Percentiles rank a stretch among this genome's conserved stretches.
Conservation (phyloP, 2,888 invertebrate species). For the Cosmorhoe ocellata region DNA sequence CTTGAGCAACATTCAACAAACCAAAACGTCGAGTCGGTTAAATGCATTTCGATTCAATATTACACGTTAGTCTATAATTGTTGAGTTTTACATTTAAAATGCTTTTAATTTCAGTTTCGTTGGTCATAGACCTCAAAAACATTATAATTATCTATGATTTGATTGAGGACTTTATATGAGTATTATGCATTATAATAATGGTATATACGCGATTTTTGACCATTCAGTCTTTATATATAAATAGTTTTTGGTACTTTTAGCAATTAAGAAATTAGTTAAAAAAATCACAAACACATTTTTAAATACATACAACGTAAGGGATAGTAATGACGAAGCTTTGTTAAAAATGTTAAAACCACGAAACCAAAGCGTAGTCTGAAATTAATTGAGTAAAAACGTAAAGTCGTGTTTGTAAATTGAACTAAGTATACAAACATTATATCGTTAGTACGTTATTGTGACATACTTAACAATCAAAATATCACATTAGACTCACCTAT, state of each 20-base stretch:
- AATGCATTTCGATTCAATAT: conserved; percentile 7
- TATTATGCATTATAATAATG: conserved; percentile 2
- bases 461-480: conserved; percentile 11
- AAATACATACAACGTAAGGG: conserved; percentile 27
- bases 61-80: background rate
- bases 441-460: background rate
- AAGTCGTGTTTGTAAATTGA: conserved; percentile 9
- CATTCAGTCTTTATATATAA: conserved; percentile 20
- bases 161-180: conserved; percentile 4
- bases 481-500: conserved; percentile 1
- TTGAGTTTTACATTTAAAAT: background rate
- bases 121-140: conserved; percentile 15
- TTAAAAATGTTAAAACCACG: conserved; percentile 26
- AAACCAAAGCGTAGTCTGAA: conserved; percentile 36
- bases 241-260: conserved; percentile 34
- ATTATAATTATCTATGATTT: conserved; percentile 3
- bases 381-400: conserved; percentile 23
- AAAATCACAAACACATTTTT: conserved; percentile 30
- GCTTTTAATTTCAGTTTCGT: conserved; percentile 2
- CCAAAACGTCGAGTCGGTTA: background rate
- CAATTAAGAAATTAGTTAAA: conserved; percentile 33
- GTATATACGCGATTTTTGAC: conserved; percentile 4
- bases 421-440: too few relatives aligned
- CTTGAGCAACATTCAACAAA: background rate
- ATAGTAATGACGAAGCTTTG: conserved; percentile 34